Evolutionary conservation across 2,797 vertebrate species (phyloP).

Genomic region (Poeciliopsis paucimaculata): DNA sequence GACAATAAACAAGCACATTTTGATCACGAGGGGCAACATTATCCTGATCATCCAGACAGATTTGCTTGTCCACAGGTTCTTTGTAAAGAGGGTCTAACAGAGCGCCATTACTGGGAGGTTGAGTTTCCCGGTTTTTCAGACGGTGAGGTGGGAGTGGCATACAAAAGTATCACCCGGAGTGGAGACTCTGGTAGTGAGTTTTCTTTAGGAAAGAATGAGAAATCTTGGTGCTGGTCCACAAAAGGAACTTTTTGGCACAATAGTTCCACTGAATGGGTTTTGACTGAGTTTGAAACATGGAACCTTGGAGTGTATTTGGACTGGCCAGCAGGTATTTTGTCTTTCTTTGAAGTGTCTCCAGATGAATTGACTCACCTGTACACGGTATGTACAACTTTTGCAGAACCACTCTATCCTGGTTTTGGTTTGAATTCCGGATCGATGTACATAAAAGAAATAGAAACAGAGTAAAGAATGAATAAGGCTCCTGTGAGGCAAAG

Average conservation of each 20-base stretch:
- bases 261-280: not conserved
- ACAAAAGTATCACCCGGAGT: slow-evolving; percentile 28
- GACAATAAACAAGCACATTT: slow-evolving; percentile 15
- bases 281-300: rapidly evolving
- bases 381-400: slow-evolving; percentile 36
- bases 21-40: rapidly evolving
- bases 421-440: rapidly evolving
- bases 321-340: slow-evolving; percentile 44
- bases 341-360: slow-evolving; percentile 31
- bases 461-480: not conserved
- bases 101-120: slow-evolving; percentile 52
- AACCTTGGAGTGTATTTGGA: slow-evolving; percentile 45
- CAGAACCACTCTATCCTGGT: slow-evolving; percentile 41
- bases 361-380: slow-evolving; percentile 24
- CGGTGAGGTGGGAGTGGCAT: slow-evolving; percentile 27
- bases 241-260: not conserved
- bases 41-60: slow-evolving; percentile 26
- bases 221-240: slow-evolving; percentile 23
- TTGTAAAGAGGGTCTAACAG: slow-evolving; percentile 33
- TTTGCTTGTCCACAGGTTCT: rapidly evolving
- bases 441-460: not conserved
- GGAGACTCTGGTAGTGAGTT: rapidly evolving
- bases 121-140: rapidly evolving
- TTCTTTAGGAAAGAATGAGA: slow-evolving; percentile 7
- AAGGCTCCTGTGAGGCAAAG: too few species aligned